phyloP scores from a whole-genome alignment of 2,888 invertebrate species.

The Drosophila melanosoma region DNA sequence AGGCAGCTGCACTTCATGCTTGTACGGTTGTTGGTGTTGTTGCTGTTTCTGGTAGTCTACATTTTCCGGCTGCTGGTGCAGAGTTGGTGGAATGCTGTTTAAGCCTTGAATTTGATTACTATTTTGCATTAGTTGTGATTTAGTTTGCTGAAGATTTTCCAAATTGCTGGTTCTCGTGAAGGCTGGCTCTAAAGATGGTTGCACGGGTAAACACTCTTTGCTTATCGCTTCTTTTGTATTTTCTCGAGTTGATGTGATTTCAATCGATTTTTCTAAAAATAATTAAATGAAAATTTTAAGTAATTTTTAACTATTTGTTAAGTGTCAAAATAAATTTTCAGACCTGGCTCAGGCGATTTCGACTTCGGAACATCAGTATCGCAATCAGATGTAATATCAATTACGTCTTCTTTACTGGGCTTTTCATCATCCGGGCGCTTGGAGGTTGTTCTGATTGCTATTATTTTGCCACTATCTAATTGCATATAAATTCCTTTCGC shows the following conservation, averaged over 20 bases:
- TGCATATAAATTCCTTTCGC: slow-evolving; percentile 98
- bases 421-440: slow-evolving; percentile 77
- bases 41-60: slow-evolving; percentile 46
- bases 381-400: slow-evolving; percentile 81
- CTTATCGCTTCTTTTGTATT: slow-evolving; percentile 29
- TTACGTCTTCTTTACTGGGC: slow-evolving; percentile 75
- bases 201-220: slow-evolving; percentile 34
- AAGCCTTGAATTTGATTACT: slow-evolving; percentile 33
- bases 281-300: neutral
- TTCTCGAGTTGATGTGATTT: slow-evolving; percentile 27
- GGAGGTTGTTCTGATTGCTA: slow-evolving; percentile 90
- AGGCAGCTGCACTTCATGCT: slow-evolving; percentile 64
- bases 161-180: slow-evolving; percentile 22
- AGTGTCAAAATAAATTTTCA: neutral
- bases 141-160: slow-evolving; percentile 33
- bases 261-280: slow-evolving; percentile 39
- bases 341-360: slow-evolving; percentile 62
- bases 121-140: slow-evolving; percentile 39
- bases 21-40: slow-evolving; percentile 41
- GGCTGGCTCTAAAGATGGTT: slow-evolving; percentile 10
- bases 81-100: slow-evolving; percentile 30
- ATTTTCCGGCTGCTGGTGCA: slow-evolving; percentile 28
- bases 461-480: slow-evolving; percentile 96
- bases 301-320: neutral
- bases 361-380: slow-evolving; percentile 67